These are phyloP conservation scores for Melipona beecheii DNA, from an alignment of 2,888 invertebrate genomes.

Conservation along the genomic window DNA sequence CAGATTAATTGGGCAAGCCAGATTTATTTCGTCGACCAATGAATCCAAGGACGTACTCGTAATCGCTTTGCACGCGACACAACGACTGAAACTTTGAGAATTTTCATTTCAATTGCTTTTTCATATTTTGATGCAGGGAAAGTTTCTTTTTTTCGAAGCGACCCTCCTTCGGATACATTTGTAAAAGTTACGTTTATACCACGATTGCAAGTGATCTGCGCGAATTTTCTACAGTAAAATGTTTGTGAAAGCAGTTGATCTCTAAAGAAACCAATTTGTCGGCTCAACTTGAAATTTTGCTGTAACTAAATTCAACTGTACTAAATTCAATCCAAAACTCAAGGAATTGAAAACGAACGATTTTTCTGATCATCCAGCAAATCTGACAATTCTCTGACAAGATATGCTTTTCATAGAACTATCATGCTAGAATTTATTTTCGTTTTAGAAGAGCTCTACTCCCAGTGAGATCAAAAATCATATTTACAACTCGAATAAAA, in stretches of 20 bases:
- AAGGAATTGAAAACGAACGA: too few species aligned
- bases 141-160: neutral
- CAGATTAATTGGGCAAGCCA: neutral
- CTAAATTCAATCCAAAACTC: too few species aligned
- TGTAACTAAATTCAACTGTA: too few species aligned
- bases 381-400: conserved; percentile 25
- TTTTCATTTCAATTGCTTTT: neutral
- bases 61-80: neutral
- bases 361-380: neutral
- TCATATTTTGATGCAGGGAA: neutral
- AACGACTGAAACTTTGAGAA: neutral
- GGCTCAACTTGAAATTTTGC: too few species aligned
- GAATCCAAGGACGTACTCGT: neutral
- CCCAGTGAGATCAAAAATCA: too few species aligned
- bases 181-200: neutral
- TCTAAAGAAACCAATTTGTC: too few species aligned
- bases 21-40: neutral
- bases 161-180: neutral
- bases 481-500: neutral
- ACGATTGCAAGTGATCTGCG: neutral
- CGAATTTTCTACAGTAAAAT: neutral
- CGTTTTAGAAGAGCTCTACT: neutral
- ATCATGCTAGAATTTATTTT: neutral
- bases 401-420: neutral
- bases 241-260: neutral